Evolutionary conservation across 2,888 invertebrate genomes (phyloP).

Genomic region (Polydrusus cervinus): DNA sequence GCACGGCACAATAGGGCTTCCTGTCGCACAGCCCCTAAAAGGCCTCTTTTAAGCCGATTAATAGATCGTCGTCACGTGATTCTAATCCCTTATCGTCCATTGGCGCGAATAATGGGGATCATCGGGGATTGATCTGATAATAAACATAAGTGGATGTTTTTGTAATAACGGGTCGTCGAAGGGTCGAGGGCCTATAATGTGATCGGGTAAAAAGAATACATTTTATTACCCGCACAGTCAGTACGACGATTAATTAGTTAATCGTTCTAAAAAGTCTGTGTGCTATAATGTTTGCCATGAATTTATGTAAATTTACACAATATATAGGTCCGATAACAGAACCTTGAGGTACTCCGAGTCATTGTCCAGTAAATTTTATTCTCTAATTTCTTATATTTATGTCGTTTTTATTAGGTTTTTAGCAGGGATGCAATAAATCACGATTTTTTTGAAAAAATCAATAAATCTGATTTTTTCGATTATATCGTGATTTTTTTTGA

Average conservation of each 20-base stretch:
- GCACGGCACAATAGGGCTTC: conserved; percentile 41
- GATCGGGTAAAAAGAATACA: neutral
- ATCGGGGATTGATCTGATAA: conserved; percentile 39
- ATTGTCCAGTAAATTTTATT: too few species aligned
- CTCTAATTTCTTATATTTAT: too few species aligned
- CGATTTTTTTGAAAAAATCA: too few species aligned
- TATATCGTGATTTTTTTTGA: too few species aligned
- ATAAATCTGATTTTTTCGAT: too few species aligned
- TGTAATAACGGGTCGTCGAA: conserved; percentile 24
- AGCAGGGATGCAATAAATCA: too few species aligned
- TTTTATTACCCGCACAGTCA: neutral
- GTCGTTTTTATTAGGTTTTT: too few species aligned
- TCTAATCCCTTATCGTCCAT: conserved; percentile 31
- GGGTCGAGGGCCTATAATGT: conserved; percentile 30
- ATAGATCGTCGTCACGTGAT: conserved; percentile 42
- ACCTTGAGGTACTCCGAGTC: too few species aligned
- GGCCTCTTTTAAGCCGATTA: conserved; percentile 45
- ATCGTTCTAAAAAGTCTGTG: neutral
- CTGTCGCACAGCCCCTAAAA: conserved; percentile 33
- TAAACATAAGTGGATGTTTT: conserved; percentile 38
- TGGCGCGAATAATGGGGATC: conserved; percentile 41
- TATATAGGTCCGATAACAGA: too few species aligned
- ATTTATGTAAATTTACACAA: too few species aligned
- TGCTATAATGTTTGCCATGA: too few species aligned
- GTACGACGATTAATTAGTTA: neutral